phyloP scores from a whole-genome alignment of 2,113 vertebrate genomes.

The Sylvietta virens region DNA sequence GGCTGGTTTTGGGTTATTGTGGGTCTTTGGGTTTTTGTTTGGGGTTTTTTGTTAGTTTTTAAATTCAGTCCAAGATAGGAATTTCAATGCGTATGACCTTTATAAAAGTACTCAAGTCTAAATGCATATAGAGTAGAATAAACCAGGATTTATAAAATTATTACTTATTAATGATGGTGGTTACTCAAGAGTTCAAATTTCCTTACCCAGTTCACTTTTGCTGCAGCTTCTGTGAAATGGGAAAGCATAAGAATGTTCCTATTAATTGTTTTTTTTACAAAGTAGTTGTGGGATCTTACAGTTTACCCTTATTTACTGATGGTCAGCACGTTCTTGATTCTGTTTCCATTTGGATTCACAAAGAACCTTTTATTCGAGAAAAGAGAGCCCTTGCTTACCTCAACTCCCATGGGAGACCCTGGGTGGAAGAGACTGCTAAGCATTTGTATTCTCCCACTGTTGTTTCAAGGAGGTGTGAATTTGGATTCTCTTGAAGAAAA shows the following conservation, averaged over 20 bases:
- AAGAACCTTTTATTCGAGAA: not conserved
- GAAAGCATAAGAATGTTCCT: not conserved
- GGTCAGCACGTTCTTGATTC: not conserved
- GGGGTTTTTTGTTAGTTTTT: not conserved
- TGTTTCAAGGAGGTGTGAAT: not conserved
- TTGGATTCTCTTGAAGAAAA: not conserved
- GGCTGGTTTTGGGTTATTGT: not conserved
- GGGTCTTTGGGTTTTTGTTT: not conserved
- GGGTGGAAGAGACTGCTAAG: not conserved
- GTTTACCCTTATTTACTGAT: not conserved
- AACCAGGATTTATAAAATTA: not conserved
- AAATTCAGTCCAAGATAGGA: not conserved
- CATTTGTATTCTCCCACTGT: not conserved
- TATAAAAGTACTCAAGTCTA: not conserved
- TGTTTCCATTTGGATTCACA: not conserved
- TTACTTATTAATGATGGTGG: not conserved
- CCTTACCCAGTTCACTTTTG: not conserved
- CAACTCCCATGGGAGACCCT: not conserved
- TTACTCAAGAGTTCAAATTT: not conserved
- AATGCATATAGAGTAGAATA: not conserved
- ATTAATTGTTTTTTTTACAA: not conserved
- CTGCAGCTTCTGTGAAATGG: not conserved
- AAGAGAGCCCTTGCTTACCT: not conserved
- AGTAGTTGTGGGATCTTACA: not conserved
- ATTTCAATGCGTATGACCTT: not conserved